A percentile compares a stretch with the other conserved stretches of the same genome.
Evolutionary conservation across 2,797 vertebrate genomes (phyloP).

Genomic region (Danio albolineatus): DNA sequence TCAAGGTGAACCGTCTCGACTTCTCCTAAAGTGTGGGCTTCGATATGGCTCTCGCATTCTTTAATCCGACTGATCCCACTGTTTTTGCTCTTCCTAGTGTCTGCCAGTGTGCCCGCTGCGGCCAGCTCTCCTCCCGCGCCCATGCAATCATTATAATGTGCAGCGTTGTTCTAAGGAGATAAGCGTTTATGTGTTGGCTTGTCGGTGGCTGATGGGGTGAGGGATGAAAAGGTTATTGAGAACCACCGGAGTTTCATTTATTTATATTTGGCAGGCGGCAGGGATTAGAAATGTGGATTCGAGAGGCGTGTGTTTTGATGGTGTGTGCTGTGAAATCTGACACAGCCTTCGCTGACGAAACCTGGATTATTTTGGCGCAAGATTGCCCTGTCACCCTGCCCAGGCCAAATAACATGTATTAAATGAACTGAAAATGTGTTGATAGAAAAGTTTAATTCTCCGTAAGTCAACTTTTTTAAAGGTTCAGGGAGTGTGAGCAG

Average conservation of each 20-base stretch:
- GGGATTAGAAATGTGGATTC: constrained; percentile 24
- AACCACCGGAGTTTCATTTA: constrained; percentile 38
- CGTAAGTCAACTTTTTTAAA: constrained; percentile 4
- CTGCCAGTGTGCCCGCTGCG: constrained; percentile 20
- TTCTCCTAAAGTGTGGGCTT: constrained; percentile 17
- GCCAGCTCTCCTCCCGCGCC: constrained; percentile 31
- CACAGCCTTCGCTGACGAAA: constrained; percentile 2
- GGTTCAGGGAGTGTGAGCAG: background rate
- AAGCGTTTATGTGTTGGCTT: constrained; percentile 47
- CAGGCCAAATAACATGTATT: constrained; percentile 21
- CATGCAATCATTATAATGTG: constrained; percentile 38
- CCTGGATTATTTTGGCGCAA: background rate
- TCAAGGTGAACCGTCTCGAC: constrained; percentile 19
- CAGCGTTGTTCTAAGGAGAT: constrained; percentile 59
- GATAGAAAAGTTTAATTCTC: background rate
- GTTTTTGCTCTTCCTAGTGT: background rate
- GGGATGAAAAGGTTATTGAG: constrained; percentile 46
- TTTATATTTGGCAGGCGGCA: constrained; percentile 31
- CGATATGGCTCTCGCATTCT: background rate
- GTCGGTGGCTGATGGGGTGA: constrained; percentile 44
- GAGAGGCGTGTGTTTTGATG: background rate
- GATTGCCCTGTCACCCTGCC: constrained; percentile 29
- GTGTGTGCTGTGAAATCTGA: background rate
- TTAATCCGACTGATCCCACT: constrained; percentile 45
- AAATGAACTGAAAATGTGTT: constrained; percentile 1